Percentiles rank a stretch among this genome's conserved stretches.
Conservation (phyloP, 1,140 invertebrate species). For the Agrilus planipennis region DNA sequence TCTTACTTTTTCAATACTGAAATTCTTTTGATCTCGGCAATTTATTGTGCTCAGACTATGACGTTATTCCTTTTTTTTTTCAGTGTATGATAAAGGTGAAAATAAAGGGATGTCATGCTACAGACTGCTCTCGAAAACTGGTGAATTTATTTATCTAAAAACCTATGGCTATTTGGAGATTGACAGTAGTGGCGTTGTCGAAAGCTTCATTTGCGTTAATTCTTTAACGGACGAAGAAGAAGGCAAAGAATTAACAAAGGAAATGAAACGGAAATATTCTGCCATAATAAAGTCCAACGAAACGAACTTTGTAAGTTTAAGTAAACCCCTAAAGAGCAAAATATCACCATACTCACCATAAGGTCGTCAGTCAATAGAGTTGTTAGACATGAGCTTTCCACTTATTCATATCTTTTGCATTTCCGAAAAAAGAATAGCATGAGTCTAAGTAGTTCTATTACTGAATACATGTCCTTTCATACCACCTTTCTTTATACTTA, state of each 20-base stretch:
- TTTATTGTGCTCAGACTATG: too few species aligned
- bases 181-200: slow-evolving; percentile 56
- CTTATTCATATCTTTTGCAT: too few species aligned
- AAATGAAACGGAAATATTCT: slow-evolving; percentile 62
- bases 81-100: slow-evolving; percentile 71
- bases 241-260: slow-evolving; percentile 48
- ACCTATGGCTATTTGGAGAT: slow-evolving; percentile 69
- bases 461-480: too few species aligned
- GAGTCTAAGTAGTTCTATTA: too few species aligned
- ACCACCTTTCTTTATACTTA: too few species aligned
- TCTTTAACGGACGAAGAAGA: slow-evolving; percentile 61
- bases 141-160: slow-evolving; percentile 66
- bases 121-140: slow-evolving; percentile 62
- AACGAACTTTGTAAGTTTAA: slow-evolving; percentile 11
- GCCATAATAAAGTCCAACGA: slow-evolving; percentile 40
- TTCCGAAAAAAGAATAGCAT: too few species aligned
- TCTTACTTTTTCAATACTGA: too few species aligned
- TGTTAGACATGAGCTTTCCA: too few species aligned
- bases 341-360: too few species aligned
- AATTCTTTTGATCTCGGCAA: too few species aligned
- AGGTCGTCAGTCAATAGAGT: too few species aligned
- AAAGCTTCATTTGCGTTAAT: slow-evolving; percentile 75
- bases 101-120: slow-evolving; percentile 70
- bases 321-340: too few species aligned
- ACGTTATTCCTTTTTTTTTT: slow-evolving; percentile 32